phyloP scores from a whole-genome alignment of 1,140 invertebrate genomes.

The Sesamia nonagrioides region DNA sequence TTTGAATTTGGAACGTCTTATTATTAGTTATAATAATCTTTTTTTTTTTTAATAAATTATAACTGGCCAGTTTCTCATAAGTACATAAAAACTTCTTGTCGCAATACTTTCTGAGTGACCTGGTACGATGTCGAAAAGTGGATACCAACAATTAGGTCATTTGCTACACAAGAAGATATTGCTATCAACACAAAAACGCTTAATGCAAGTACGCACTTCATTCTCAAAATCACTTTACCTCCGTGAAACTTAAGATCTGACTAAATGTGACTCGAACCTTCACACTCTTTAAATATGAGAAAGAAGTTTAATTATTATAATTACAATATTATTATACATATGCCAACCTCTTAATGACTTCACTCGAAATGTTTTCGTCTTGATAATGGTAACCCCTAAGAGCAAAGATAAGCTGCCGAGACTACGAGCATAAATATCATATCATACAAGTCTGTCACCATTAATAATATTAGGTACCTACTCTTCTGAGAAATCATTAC shows the following conservation, averaged over 20 bases:
- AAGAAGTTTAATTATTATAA: neutral
- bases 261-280: neutral
- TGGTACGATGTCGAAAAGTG: no score
- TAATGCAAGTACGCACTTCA: slow-evolving; percentile 65
- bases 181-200: slow-evolving; percentile 60
- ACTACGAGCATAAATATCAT: neutral
- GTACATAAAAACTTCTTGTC: no score
- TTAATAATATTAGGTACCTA: no score
- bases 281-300: neutral
- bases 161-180: slow-evolving; percentile 64
- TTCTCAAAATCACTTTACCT: slow-evolving; percentile 34
- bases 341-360: neutral
- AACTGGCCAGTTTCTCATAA: no score
- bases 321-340: neutral
- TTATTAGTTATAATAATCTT: no score
- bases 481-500: slow-evolving; percentile 9
- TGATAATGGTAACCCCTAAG: slow-evolving; percentile 26
- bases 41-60: no score
- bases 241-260: neutral
- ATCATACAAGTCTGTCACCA: neutral
- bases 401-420: slow-evolving; percentile 16
- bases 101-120: no score
- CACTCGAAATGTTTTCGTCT: slow-evolving; percentile 7
- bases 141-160: slow-evolving; percentile 70
- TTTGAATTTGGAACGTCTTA: no score